Conservation (phyloP, 2,888 invertebrate species). For the Serrognathus titanus region DNA sequence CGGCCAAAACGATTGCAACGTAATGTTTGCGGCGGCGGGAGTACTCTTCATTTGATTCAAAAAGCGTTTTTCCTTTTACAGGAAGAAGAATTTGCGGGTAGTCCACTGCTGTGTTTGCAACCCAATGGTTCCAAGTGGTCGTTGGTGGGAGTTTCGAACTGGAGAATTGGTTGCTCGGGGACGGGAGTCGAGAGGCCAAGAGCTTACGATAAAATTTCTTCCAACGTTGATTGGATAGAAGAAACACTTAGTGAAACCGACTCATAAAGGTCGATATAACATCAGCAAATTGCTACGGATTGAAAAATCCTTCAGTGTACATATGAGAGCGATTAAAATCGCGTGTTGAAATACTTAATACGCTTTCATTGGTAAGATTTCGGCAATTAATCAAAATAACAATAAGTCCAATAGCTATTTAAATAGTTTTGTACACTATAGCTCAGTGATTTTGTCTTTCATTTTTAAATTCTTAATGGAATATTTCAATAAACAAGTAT, state of each 20-base stretch:
- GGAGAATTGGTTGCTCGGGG: constrained; percentile 82
- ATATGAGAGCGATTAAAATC: no score
- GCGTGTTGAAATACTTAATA: no score
- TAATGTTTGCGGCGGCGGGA: constrained; percentile 52
- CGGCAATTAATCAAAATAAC: no score
- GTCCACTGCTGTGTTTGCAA: constrained; percentile 78
- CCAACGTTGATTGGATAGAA: constrained; percentile 82
- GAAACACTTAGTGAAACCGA: constrained; percentile 60
- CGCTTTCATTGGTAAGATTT: no score
- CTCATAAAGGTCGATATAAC: not conserved
- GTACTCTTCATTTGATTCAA: not conserved
- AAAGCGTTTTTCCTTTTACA: constrained; percentile 37
- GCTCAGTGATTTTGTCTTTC: no score
- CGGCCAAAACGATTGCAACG: constrained; percentile 78
- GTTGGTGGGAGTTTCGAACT: constrained; percentile 74
- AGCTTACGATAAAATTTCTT: constrained; percentile 77
- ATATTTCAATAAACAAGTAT: no score
- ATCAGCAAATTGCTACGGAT: no score
- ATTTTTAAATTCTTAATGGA: no score
- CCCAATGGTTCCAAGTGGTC: constrained; percentile 73
- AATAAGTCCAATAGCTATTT: no score
- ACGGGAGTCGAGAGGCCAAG: constrained; percentile 74
- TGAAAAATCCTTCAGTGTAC: no score
- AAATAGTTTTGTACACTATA: no score
- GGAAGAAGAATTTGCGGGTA: constrained; percentile 88